These are phyloP conservation scores for Torymus texanus DNA, from an alignment of 2,888 invertebrate genomes.

Conservation along the genomic window DNA sequence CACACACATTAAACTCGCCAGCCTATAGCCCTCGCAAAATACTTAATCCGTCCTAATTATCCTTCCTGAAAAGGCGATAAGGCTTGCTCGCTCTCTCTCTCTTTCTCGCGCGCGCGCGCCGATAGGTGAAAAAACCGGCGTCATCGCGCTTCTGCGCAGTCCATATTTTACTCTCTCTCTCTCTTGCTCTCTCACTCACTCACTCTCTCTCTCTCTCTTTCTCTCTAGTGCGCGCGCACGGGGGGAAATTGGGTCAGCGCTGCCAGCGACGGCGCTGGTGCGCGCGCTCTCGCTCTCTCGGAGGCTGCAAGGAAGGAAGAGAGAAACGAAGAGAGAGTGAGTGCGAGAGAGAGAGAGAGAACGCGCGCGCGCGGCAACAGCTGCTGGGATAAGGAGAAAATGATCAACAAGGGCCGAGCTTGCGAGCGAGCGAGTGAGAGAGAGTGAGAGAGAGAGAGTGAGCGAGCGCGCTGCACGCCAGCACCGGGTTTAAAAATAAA, in stretches of 20 bases:
- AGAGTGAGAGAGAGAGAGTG: conserved; percentile 25
- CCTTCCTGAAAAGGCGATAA: conserved; percentile 29
- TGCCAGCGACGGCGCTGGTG: conserved; percentile 37
- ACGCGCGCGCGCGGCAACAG: conserved; percentile 16
- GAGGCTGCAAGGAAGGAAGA: conserved; percentile 37
- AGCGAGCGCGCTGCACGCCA: too few relatives aligned
- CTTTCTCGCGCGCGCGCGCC: neutral
- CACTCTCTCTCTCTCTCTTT: neutral
- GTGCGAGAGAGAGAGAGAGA: conserved; percentile 37
- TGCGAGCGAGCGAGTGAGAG: conserved; percentile 21
- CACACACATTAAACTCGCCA: neutral
- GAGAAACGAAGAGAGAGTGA: conserved; percentile 18
- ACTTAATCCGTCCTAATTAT: conserved; percentile 36
- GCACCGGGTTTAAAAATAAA: conserved; percentile 47
- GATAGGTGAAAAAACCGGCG: conserved; percentile 44
- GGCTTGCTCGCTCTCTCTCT: neutral
- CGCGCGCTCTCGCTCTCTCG: too few relatives aligned
- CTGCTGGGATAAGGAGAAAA: conserved; percentile 52
- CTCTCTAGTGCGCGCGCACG: neutral
- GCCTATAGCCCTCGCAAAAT: neutral
- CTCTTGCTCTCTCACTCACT: conserved; percentile 12
- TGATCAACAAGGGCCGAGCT: conserved; percentile 51
- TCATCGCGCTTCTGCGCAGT: conserved; percentile 36
- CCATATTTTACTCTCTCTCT: conserved; percentile 41
- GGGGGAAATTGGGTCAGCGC: conserved; percentile 56